Conservation (phyloP, 2,888 invertebrate species). For the Lamellibrachia satsuma region DNA sequence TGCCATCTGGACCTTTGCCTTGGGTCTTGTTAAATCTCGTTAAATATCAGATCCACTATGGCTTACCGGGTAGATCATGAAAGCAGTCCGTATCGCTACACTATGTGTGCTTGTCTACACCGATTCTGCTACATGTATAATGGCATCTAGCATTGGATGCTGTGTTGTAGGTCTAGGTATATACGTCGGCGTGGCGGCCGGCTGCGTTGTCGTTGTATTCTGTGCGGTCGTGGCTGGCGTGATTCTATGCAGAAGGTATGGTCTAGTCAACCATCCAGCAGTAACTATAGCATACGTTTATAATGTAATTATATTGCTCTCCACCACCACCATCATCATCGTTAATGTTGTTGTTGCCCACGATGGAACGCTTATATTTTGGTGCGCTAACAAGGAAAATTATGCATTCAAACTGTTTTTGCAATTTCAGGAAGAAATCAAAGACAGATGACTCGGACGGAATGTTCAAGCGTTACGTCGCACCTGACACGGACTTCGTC, state of each 20-base stretch:
- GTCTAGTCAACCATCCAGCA: no score
- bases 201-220: neutral
- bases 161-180: neutral
- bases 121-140: no score
- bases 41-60: no score
- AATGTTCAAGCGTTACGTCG: neutral
- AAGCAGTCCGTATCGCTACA: no score
- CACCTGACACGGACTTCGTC: neutral
- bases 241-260: neutral
- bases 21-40: no score
- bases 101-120: no score
- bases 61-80: no score
- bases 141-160: no score
- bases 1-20: no score
- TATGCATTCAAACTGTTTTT: neutral
- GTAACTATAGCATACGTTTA: no score
- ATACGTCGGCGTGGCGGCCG: neutral
- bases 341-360: accelerated
- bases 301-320: no score
- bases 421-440: neutral
- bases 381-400: neutral
- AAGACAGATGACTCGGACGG: neutral
- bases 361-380: neutral
- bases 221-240: neutral
- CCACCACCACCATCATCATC: accelerated